Base-by-base conservation (phyloP, 2,113 vertebrate species). In the Azemiops feae region DNA sequence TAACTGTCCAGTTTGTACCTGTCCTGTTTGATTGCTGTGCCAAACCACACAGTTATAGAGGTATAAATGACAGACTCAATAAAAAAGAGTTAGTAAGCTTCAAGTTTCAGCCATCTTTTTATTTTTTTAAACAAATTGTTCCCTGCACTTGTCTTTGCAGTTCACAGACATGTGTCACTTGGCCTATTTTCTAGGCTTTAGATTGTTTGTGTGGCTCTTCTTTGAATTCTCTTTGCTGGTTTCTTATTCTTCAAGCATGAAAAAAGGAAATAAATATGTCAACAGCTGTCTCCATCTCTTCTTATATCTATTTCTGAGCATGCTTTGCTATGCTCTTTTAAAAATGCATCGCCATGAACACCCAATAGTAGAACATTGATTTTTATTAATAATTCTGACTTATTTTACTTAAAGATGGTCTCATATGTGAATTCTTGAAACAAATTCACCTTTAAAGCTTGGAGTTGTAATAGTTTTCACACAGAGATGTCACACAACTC, bases 201-300 rank as follows among this genome's bases (percentile, higher is more conserved):
- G 55, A 87, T 87, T 23, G 60, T 93, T 90, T 90, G 47, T 90
- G 22, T 53, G 25, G 30, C 25, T 90, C 53, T 85, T 89, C 88
- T 93, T 93, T 93, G 92, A 90, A 85, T 89, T 93, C 81, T 60
- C 74, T 54, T 57, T 64, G 52, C 88, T 53, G 55, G 22, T 52
- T 39, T 39, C 81, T 90, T 57, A 90, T 93, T 60, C 81, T 64
- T 93, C 89, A 93, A 64, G 9, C 43, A 87, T n/a, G 81, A 85
- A 87, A 90, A 64, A 4, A n/a, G 53, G 89, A 64, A 85, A 85
- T 34, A 55, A 92, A 53, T 22, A 50, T 14, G 45, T 54, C 74
- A 92, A 53, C 27, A 57, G 55, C 58, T 39, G 45, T 81, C 87
- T n/a, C 50, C 54, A 43, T 25, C 23, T 87, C 27, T 93, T 86